phyloP scores from a whole-genome alignment of 2,797 vertebrate species.

The Sus cebifrons region DNA sequence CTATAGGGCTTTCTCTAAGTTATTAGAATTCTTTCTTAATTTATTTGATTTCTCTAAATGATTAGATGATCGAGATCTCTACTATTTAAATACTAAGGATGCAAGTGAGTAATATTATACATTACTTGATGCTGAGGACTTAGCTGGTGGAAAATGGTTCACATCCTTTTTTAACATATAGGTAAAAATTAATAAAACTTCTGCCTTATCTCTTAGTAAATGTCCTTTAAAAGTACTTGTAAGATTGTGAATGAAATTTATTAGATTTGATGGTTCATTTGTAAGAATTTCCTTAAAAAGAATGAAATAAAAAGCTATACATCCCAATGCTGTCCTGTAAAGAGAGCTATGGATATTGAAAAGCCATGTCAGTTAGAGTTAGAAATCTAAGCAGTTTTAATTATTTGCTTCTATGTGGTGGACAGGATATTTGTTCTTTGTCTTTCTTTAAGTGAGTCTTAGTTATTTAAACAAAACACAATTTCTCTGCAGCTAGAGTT shows the following conservation, averaged over 20 bases:
- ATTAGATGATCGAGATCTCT: background rate
- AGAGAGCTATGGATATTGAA: background rate
- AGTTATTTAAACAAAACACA: constrained; percentile 44
- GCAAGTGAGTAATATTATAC: background rate
- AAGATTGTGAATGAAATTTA: background rate
- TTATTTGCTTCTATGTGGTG: background rate
- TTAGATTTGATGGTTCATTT: constrained; percentile 18
- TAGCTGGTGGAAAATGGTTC: background rate
- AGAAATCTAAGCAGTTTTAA: background rate
- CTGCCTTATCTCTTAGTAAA: background rate
- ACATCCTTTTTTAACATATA: background rate
- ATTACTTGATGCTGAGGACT: background rate
- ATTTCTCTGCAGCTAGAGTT: background rate
- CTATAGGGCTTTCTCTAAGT: background rate
- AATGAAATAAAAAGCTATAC: background rate
- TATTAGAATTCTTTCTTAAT: constrained; percentile 29
- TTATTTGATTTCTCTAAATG: constrained; percentile 56
- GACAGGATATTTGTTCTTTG: background rate
- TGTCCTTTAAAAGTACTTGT: constrained; percentile 3
- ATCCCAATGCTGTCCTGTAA: background rate
- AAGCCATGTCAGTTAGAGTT: background rate
- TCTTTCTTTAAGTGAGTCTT: background rate
- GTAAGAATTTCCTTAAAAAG: constrained; percentile 1
- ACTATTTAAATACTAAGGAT: background rate
- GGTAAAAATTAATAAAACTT: constrained; percentile 33